Conservation (phyloP, 2,888 invertebrate genomes). For the Brenthis hecate region DNA sequence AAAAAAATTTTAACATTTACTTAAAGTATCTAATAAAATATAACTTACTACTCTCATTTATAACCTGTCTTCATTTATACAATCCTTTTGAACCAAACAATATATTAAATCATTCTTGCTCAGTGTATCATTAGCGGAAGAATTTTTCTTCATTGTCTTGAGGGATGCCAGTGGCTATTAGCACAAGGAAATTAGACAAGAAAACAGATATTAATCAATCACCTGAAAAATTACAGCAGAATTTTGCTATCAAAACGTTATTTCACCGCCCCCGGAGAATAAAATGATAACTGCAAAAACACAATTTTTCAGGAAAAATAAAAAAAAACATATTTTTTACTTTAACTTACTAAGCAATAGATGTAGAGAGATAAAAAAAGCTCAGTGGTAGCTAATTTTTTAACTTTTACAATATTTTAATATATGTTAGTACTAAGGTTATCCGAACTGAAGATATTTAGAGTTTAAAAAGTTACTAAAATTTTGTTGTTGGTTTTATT, state of each 20-base stretch:
- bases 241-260: conserved; percentile 71
- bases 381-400: too few species aligned
- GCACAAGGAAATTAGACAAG: conserved; percentile 80
- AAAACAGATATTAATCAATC: conserved; percentile 78
- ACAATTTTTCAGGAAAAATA: too few species aligned
- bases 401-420: too few species aligned
- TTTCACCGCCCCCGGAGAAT: conserved; percentile 17
- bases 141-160: conserved; percentile 26
- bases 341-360: too few species aligned
- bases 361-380: too few species aligned
- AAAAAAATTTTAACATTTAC: neutral
- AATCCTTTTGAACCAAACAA: conserved; percentile 20
- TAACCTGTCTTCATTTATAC: conserved; percentile 16
- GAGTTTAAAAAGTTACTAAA: too few species aligned
- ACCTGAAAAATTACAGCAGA: conserved; percentile 76
- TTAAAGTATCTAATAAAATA: conserved; percentile 2
- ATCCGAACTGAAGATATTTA: too few species aligned
- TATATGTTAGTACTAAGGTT: too few species aligned
- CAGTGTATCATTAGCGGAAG: conserved; percentile 24
- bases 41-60: conserved; percentile 13
- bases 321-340: too few species aligned
- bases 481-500: too few species aligned
- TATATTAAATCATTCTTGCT: conserved; percentile 23
- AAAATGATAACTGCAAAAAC: too few species aligned
- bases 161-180: conserved; percentile 66